phyloP scores from a whole-genome alignment of 2,113 vertebrate species.

The Ptilorrhoa leucosticta region DNA sequence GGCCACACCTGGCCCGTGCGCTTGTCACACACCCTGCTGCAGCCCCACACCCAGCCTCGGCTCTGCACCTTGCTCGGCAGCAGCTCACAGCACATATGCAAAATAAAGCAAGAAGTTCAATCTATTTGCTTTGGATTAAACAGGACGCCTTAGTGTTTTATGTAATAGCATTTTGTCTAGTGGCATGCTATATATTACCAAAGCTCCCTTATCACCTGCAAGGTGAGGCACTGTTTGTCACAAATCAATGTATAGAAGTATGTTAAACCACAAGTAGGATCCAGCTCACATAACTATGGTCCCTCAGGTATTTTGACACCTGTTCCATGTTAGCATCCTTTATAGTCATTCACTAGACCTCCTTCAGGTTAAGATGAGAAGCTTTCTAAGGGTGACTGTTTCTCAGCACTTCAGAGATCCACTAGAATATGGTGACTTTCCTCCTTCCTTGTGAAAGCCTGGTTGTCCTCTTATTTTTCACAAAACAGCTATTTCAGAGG shows the following conservation, averaged over 20 bases:
- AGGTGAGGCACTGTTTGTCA: background rate
- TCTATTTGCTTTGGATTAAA: background rate
- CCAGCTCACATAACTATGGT: background rate
- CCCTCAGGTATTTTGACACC: background rate
- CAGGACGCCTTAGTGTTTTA: accelerated
- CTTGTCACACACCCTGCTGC: background rate
- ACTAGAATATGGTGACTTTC: background rate
- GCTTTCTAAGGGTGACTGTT: background rate
- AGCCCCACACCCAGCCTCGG: background rate
- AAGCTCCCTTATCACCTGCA: background rate
- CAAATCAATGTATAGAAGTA: background rate
- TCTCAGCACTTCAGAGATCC: background rate
- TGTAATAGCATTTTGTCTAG: background rate
- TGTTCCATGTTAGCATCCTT: background rate
- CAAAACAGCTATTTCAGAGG: background rate
- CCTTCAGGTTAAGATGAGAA: background rate
- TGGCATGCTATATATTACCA: accelerated
- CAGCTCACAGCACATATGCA: accelerated
- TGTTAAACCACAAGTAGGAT: background rate
- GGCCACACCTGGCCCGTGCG: conserved; percentile 1
- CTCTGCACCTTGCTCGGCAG: accelerated
- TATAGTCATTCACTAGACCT: background rate
- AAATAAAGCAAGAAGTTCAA: background rate
- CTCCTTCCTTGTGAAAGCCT: background rate
- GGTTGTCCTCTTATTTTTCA: background rate